phyloP scores from a whole-genome alignment of 2,797 vertebrate species.

The Spinus olivaceus region DNA sequence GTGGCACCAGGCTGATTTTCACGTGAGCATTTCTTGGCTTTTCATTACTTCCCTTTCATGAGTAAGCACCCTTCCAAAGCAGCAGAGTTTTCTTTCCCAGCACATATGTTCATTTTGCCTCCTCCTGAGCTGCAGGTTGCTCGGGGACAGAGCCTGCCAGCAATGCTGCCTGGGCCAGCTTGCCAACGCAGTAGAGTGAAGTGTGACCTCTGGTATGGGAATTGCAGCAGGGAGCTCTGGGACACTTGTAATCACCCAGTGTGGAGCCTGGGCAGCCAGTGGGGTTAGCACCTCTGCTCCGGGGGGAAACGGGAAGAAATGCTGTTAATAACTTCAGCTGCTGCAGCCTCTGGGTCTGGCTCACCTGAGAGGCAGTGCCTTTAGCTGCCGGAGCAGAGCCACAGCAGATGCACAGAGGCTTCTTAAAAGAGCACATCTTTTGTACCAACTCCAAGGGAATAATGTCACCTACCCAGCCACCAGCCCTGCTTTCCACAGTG shows the following conservation, averaged over 20 bases:
- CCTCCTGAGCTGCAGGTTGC: not conserved
- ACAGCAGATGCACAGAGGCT: not conserved
- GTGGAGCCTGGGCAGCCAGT: not conserved
- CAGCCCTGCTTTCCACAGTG: constrained; percentile 7
- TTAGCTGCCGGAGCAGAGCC: not conserved
- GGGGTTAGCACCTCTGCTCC: not conserved
- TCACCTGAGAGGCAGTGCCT: not conserved
- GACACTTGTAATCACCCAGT: not conserved
- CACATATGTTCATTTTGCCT: not conserved
- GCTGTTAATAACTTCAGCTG: not conserved
- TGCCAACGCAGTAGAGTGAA: not conserved
- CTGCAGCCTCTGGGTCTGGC: not conserved
- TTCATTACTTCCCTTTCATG: not conserved
- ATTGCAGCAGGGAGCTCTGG: not conserved
- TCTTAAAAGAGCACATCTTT: not conserved
- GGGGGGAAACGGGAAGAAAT: not conserved
- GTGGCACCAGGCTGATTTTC: not conserved
- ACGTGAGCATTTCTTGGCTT: not conserved
- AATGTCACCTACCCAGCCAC: constrained; percentile 32
- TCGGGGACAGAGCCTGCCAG: not conserved
- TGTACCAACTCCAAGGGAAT: constrained; percentile 31
- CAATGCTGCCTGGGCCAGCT: not conserved
- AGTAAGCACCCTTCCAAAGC: not conserved
- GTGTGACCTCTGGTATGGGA: not conserved
- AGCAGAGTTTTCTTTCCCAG: not conserved